Conservation (phyloP, 1,140 invertebrate species). For the Monomorium pharaonis region DNA sequence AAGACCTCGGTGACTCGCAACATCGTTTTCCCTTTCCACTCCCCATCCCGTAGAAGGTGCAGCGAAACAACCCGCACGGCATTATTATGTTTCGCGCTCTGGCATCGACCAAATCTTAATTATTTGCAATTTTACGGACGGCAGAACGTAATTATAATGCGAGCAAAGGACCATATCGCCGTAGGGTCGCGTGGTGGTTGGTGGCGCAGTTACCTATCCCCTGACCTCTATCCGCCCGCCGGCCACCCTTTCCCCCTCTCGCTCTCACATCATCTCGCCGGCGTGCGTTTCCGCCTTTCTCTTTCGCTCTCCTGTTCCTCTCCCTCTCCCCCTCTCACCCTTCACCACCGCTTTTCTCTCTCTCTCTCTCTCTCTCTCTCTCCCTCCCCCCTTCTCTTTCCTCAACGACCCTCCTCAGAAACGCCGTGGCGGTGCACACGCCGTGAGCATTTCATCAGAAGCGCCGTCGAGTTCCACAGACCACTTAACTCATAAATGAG, state of each 20-base stretch:
- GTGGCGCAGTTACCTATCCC: constrained; percentile 74
- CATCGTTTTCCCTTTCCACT: background rate
- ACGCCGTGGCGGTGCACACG: constrained; percentile 74
- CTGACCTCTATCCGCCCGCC: constrained; percentile 63
- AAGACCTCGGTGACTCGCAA: background rate
- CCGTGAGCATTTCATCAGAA: constrained; percentile 84
- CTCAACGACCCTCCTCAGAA: constrained; percentile 77
- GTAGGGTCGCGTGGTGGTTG: constrained; percentile 77
- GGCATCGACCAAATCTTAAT: constrained; percentile 83
- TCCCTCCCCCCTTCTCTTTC: constrained; percentile 45
- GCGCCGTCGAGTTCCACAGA: constrained; percentile 82
- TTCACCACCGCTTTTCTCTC: constrained; percentile 39
- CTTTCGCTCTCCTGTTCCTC: background rate
- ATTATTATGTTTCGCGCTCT: constrained; percentile 63
- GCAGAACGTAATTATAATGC: constrained; percentile 83
- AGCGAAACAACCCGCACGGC: constrained; percentile 27
- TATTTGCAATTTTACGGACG: constrained; percentile 83
- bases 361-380: constrained; percentile 4
- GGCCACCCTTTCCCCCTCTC: constrained; percentile 24
- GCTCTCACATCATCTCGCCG: constrained; percentile 15
- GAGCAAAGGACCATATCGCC: constrained; percentile 79
- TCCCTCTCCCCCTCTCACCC: constrained; percentile 40
- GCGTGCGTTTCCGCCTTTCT: background rate
- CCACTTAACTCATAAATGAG: constrained; percentile 85
- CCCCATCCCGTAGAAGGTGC: constrained; percentile 11